Percentiles rank a stretch among this genome's conserved stretches.
phyloP scores from a whole-genome alignment of 2,797 vertebrate genomes.

The Peromyscus melanophrys region DNA sequence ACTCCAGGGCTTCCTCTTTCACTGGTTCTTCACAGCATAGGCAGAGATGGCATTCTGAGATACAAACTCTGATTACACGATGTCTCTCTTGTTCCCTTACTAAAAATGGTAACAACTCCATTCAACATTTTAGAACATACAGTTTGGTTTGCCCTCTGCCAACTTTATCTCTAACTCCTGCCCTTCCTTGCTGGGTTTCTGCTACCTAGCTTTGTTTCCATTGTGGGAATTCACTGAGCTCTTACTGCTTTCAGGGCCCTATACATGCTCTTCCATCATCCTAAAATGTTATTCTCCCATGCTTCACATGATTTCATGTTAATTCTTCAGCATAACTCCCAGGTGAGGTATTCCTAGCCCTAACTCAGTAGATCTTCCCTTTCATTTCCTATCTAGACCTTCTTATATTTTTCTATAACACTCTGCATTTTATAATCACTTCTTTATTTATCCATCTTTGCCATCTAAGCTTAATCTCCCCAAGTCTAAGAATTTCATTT shows the following conservation, averaged over 20 bases:
- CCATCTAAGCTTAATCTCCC: not conserved
- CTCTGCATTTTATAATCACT: not conserved
- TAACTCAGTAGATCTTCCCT: not conserved
- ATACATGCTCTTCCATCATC: not conserved
- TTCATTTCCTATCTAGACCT: not conserved
- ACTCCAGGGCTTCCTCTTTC: not conserved
- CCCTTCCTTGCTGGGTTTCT: not conserved
- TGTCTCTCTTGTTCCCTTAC: not conserved
- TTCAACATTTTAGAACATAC: not conserved
- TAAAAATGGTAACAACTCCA: not conserved
- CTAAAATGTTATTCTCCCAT: not conserved
- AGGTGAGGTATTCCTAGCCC: not conserved
- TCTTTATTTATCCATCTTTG: not conserved
- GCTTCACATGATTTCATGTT: not conserved
- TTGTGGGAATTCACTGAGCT: not conserved
- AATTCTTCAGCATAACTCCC: not conserved
- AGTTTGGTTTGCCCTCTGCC: not conserved
- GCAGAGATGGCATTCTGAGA: not conserved
- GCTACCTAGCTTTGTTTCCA: not conserved
- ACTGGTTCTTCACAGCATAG: not conserved
- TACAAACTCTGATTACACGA: not conserved
- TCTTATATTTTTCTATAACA: not conserved
- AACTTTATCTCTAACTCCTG: not conserved
- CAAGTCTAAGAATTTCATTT: conserved; percentile 18
- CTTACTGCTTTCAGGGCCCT: not conserved